Evolutionary conservation across 2,888 invertebrate species (phyloP).

Genomic region (Yponomeuta evonymella): DNA sequence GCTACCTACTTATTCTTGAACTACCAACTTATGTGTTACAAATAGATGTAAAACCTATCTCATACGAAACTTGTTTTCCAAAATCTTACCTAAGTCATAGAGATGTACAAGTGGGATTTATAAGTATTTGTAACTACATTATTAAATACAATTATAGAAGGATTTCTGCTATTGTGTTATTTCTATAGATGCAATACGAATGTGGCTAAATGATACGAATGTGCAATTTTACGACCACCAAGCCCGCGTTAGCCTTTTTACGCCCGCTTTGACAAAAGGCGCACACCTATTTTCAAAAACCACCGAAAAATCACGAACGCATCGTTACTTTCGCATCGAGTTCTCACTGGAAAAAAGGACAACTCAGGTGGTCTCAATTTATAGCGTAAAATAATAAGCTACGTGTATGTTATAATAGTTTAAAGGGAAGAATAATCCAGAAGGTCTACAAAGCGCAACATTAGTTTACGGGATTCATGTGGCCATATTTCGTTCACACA

Average conservation of each 20-base stretch:
- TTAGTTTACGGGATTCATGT: no score
- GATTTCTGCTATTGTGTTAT: not conserved
- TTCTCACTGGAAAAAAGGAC: conserved; percentile 40
- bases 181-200: not conserved
- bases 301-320: conserved; percentile 67
- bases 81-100: no score
- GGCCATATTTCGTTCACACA: no score
- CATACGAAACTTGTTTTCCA: no score
- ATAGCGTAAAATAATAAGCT: conserved; percentile 67
- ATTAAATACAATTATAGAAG: no score
- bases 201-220: not conserved
- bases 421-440: conserved; percentile 28
- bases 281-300: conserved; percentile 33
- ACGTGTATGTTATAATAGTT: conserved; percentile 32
- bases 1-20: no score
- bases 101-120: no score
- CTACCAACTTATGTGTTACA: no score
- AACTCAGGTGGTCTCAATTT: conserved; percentile 67
- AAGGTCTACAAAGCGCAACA: not conserved
- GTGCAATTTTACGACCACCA: conserved; percentile 2
- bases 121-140: no score
- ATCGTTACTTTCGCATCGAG: conserved; percentile 62
- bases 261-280: not conserved
- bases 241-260: not conserved
- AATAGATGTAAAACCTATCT: no score